Evolutionary conservation across 1,140 invertebrate species (phyloP), one percentile per base, ranked within the genome.

Genomic region (Drosophila nikananu): DNA sequence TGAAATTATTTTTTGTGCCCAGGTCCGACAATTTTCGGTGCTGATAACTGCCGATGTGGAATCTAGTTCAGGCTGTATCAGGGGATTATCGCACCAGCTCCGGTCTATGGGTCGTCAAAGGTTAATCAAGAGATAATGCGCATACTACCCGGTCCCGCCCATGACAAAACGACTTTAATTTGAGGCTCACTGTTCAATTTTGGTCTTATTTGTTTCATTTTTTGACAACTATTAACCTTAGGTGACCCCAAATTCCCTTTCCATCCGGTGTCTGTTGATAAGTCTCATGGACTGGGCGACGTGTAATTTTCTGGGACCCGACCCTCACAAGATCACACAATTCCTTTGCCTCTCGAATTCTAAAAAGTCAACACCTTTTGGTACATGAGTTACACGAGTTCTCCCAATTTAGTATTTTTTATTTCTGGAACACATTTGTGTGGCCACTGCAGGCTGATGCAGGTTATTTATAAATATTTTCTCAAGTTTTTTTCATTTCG

Each of bases 251-350:
- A 79, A 52, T 78, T 60, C 49, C 64, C 65, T 72, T 83, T 71
- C 48, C 84, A 89, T 89, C 84, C 86, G 84, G 84, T 89, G 23
- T 51, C 46, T 39, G 37, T 78, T 80, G 81, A 83, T 83, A 87
- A 81, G 72, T 81, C 46, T 10, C 51, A 60, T 59, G 42, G 42
- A 42, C 66, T 57, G 77, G 66, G 15, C 61, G 46, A 84, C 77
- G 66, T 76, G 58, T 44, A 12, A 27, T 65, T 32, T 68, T 66
- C 30, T 35, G 32, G 32, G 25, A 15, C 23, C 35, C 23, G 25
- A 23, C 37, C 42, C 32, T 13, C n/a, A 19, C 30, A 37, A 55
- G 42, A 46, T 57, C 39, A 67, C 41, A 48, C 21, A 60, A 35
- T 49, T 51, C 13, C 42, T 49, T 32, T 32, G 13, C 25, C 30